phyloP scores from a whole-genome alignment of 2,888 invertebrate genomes.

The Mimachlamys varia region DNA sequence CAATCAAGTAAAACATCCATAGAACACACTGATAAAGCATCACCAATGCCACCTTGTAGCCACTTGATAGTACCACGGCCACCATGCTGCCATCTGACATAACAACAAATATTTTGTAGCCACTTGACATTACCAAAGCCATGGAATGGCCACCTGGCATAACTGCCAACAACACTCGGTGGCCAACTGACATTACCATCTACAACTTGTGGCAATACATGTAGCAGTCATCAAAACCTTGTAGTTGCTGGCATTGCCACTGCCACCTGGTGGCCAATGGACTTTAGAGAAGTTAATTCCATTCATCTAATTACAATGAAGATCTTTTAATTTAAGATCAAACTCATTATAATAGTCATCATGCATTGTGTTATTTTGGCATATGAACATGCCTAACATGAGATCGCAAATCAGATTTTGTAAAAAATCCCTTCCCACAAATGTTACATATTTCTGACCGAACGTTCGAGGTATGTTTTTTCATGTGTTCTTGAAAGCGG shows the following conservation, averaged over 20 bases:
- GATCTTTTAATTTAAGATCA: background rate
- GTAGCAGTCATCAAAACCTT: too few species aligned
- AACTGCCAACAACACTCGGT: background rate
- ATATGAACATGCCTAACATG: constrained; percentile 5
- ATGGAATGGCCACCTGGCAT: background rate
- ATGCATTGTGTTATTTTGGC: background rate
- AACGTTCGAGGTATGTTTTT: background rate
- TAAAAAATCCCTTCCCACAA: constrained; percentile 25
- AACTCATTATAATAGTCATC: background rate
- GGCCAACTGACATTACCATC: background rate
- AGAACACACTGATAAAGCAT: background rate
- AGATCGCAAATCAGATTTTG: background rate
- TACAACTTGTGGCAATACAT: too few species aligned
- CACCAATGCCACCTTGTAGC: background rate
- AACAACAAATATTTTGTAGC: background rate
- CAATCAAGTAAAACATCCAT: background rate
- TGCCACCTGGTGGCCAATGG: background rate
- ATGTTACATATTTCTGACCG: background rate
- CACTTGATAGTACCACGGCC: background rate
- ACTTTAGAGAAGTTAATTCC: background rate
- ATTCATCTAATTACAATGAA: background rate
- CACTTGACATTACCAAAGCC: background rate
- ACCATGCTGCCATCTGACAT: background rate
- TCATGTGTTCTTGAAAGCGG: constrained; percentile 5
- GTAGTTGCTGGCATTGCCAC: too few species aligned